phyloP scores from a whole-genome alignment of 1,140 invertebrate genomes.

The Drosophila subpulchrella region DNA sequence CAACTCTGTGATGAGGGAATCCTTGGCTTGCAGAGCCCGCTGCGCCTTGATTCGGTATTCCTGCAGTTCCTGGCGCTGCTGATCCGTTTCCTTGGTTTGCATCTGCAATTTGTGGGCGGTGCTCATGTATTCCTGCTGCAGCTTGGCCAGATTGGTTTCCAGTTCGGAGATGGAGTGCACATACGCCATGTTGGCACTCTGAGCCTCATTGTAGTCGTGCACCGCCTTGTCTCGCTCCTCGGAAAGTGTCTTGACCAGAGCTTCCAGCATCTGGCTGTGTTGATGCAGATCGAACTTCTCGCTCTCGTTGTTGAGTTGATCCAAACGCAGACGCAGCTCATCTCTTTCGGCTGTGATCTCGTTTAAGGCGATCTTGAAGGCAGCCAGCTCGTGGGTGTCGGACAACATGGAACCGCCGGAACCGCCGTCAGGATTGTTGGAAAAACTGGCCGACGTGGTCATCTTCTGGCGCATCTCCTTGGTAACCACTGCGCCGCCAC shows the following conservation, averaged over 20 bases:
- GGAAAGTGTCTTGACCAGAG: conserved; percentile 75
- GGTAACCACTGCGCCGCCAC: conserved; percentile 29
- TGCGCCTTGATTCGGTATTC: conserved; percentile 90
- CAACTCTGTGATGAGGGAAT: conserved; percentile 89
- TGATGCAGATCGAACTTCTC: conserved; percentile 53
- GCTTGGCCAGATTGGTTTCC: conserved; percentile 84
- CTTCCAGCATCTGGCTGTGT: conserved; percentile 69
- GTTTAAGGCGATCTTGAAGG: conserved; percentile 73
- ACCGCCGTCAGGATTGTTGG: conserved; percentile 12
- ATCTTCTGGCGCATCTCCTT: conserved; percentile 53
- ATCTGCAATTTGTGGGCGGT: conserved; percentile 85
- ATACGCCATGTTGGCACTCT: conserved; percentile 62
- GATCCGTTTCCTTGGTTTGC: conserved; percentile 86
- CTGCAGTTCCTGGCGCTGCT: conserved; percentile 87
- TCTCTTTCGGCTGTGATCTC: conserved; percentile 74
- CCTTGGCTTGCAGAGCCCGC: conserved; percentile 91
- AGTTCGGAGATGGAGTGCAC: conserved; percentile 82
- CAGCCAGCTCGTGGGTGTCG: conserved; percentile 68
- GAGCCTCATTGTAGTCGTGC: conserved; percentile 54
- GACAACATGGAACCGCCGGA: conserved; percentile 10
- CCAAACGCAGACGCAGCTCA: conserved; percentile 66
- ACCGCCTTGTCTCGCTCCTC: conserved; percentile 84
- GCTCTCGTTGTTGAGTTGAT: conserved; percentile 52
- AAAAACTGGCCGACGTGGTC: conserved; percentile 52
- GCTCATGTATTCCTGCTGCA: conserved; percentile 84